Evolutionary conservation across 2,797 vertebrate species (phyloP).

Genomic region (Falco cherrug): DNA sequence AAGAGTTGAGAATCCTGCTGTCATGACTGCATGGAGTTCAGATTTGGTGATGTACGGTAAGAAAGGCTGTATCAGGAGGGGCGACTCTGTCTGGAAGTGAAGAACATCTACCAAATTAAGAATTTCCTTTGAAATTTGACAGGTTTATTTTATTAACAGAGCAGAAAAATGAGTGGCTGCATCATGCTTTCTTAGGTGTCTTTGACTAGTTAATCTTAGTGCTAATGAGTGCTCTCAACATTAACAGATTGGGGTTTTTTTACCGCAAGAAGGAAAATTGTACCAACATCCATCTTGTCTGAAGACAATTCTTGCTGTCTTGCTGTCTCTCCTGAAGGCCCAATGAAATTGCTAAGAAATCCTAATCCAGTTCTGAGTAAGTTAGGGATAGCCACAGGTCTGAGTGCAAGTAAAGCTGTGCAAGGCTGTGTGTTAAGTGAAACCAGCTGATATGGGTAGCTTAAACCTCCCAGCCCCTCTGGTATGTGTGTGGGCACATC

Average conservation of each 20-base stretch:
- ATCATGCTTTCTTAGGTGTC: neutral
- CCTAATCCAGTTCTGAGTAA: neutral
- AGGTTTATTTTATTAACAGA: neutral
- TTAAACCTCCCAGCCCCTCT: neutral
- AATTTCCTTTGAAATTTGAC: neutral
- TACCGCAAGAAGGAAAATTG: neutral
- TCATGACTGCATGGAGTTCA: constrained; percentile 88
- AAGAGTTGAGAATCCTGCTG: constrained; percentile 85
- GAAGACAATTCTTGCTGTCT: neutral
- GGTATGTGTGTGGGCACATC: no score
- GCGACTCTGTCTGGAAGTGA: constrained; percentile 80
- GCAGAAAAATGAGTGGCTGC: neutral
- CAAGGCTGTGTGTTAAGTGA: neutral
- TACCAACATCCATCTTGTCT: neutral
- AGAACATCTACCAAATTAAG: neutral
- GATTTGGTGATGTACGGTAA: constrained; percentile 80
- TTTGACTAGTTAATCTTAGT: neutral
- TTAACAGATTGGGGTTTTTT: accelerated
- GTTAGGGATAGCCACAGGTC: neutral
- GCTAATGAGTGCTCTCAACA: neutral
- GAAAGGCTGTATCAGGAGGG: constrained; percentile 84
- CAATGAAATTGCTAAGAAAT: neutral
- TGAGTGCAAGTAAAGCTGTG: neutral
- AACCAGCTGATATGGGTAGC: neutral
- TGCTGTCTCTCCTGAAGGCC: neutral